A percentile compares a stretch with the other conserved stretches of the same genome.
phyloP scores from a whole-genome alignment of 2,113 vertebrate genomes.

The Poecile atricapillus region DNA sequence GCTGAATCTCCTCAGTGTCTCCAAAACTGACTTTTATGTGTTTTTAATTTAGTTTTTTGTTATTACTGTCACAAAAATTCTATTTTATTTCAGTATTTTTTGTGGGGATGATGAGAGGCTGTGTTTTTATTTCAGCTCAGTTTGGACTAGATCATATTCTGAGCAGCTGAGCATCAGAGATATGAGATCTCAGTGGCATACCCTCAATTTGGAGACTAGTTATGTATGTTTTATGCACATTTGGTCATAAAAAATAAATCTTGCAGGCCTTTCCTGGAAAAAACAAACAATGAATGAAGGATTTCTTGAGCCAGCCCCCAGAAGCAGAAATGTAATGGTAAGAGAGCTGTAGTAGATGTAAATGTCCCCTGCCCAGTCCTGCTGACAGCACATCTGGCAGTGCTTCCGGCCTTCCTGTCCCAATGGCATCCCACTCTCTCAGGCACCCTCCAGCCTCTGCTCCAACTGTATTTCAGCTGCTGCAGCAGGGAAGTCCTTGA shows the following conservation, averaged over 20 bases:
- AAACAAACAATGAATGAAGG: not conserved
- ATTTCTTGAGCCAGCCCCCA: not conserved
- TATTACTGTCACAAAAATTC: not conserved
- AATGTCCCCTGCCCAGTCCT: not conserved
- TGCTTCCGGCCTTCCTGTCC: not conserved
- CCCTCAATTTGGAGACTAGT: not conserved
- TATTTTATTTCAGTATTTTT: not conserved
- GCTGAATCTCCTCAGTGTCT: not conserved
- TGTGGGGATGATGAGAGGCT: not conserved
- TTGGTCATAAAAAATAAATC: not conserved
- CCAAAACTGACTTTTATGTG: not conserved
- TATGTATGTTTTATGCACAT: not conserved
- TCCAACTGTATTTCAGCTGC: not conserved
- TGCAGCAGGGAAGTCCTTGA: not conserved
- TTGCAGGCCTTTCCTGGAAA: not conserved
- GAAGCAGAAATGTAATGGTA: not conserved
- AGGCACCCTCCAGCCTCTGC: not conserved
- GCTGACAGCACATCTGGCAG: conserved; percentile 19
- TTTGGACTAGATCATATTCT: not conserved
- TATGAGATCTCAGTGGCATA: not conserved
- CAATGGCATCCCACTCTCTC: rapidly evolving
- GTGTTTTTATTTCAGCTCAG: not conserved
- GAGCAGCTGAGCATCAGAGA: not conserved
- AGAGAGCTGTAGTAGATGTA: not conserved
- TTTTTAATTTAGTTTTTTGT: not conserved